A percentile compares a stretch with the other conserved stretches of the same genome.
These are phyloP conservation scores for Cremastinae sp. DNA, from an alignment of 2,888 invertebrate species.

Conservation along the genomic window DNA sequence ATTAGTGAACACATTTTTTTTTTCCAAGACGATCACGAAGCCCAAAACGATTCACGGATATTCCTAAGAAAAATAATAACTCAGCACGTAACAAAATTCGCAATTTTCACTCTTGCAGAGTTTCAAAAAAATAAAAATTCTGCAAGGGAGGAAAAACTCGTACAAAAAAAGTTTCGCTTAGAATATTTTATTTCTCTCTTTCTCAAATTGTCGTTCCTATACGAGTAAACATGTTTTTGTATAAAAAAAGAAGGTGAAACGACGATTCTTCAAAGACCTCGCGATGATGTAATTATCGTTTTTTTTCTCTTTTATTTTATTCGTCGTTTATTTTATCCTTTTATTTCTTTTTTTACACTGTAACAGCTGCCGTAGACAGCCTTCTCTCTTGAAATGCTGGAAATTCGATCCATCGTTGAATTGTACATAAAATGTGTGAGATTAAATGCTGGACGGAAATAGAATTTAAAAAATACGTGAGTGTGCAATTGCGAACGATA, in stretches of 20 bases:
- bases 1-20: neutral
- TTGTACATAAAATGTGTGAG: slow-evolving; percentile 45
- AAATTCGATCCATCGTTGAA: slow-evolving; percentile 18
- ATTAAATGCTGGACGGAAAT: slow-evolving; percentile 37
- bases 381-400: slow-evolving; percentile 1
- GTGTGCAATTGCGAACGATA: slow-evolving; percentile 5
- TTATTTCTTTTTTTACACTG: no score
- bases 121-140: no score
- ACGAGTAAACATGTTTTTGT: slow-evolving; percentile 4
- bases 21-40: slow-evolving; percentile 2
- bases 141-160: neutral
- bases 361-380: slow-evolving; percentile 11
- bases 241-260: slow-evolving; percentile 16
- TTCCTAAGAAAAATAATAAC: neutral
- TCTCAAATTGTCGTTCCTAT: slow-evolving; percentile 7
- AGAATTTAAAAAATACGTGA: slow-evolving; percentile 17
- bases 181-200: slow-evolving; percentile 10
- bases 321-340: no score
- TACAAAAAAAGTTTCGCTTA: neutral
- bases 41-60: neutral
- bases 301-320: slow-evolving; percentile 35
- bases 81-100: no score
- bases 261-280: neutral
- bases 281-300: slow-evolving; percentile 55
- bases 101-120: no score